Base-by-base conservation (phyloP, 2,888 invertebrate species). In the Malthinus seriepunctatus region DNA sequence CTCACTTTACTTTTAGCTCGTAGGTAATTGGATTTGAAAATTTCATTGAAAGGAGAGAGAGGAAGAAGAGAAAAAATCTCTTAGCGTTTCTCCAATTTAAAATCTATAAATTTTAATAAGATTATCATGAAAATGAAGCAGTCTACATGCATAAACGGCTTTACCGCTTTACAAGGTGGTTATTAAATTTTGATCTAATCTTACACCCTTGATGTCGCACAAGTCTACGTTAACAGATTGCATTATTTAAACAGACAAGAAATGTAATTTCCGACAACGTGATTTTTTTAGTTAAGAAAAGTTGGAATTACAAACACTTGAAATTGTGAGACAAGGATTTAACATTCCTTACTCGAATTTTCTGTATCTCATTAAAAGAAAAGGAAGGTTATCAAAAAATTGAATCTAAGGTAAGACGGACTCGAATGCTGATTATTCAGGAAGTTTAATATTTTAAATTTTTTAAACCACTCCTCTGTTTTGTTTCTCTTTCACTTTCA, bases 121-220 rank as follows among this genome's bases (percentile, higher is more conserved):
- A 60, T 60, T 60, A 60, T 60, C 55, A 55, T 51, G 50, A 56
- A 58, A 62, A 71, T 67, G 67, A 69, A 63, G 66, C 71, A 66
- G 69, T 73, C 72, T 73, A 71, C 73, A 73, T 74, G 71, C 73
- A 73, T 72, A 73, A 73, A 72, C 69, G 70, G 68, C 69, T 70
- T 65, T 64, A 60, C 69, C 65, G 61, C 68, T 69, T 70, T 68
- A 68, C 70, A 69, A 71, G 69, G 67, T 63, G 67, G 68, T 67
- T 71, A 69, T 74, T 72, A 71, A 71, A 73, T 69, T 73, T 72
- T 71, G 68, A 71, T 71, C 67, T 67, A 70, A 69, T 69, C 68
- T 67, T 67, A 57, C 65, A 68, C 63, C 68, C 68, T 67, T 64
- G 66, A 68, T 67, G 68, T 69, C 69, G 62, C 64, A 62, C 65